These are phyloP conservation scores for Heterochromis multidens DNA, from an alignment of 2,113 vertebrate genomes.

Conservation along the genomic window DNA sequence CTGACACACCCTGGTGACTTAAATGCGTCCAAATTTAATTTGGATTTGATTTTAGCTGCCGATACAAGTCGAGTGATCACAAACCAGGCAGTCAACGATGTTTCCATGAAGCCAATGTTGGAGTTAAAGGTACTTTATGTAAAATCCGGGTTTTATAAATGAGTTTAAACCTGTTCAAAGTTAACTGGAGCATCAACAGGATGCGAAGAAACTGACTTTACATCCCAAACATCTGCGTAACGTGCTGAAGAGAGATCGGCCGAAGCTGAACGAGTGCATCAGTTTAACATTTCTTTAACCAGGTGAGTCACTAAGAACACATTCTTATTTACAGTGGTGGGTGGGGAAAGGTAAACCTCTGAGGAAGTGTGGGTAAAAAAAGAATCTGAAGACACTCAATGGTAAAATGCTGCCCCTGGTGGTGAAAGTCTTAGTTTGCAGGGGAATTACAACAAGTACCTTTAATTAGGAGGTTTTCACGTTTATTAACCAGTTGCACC, in stretches of 20 bases:
- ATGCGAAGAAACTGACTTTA: background rate
- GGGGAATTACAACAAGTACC: background rate
- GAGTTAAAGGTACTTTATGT: background rate
- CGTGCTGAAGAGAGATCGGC: too few relatives aligned
- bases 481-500: background rate
- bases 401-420: background rate
- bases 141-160: background rate
- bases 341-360: too few relatives aligned
- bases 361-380: too few relatives aligned
- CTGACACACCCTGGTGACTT: background rate
- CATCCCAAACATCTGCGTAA: background rate
- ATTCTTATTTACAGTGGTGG: background rate
- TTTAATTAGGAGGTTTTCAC: background rate
- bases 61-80: background rate
- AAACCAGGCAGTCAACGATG: background rate
- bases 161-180: background rate
- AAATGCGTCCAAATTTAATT: background rate
- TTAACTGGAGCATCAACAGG: background rate
- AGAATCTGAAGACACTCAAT: background rate
- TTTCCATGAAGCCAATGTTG: background rate
- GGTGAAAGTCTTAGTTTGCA: background rate
- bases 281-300: too few relatives aligned
- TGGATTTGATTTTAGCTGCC: constrained; percentile 21
- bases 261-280: too few relatives aligned
- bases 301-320: background rate